These are phyloP conservation scores for Stenotaenia linearis DNA, from an alignment of 2,888 invertebrate genomes.

Conservation along the genomic window DNA sequence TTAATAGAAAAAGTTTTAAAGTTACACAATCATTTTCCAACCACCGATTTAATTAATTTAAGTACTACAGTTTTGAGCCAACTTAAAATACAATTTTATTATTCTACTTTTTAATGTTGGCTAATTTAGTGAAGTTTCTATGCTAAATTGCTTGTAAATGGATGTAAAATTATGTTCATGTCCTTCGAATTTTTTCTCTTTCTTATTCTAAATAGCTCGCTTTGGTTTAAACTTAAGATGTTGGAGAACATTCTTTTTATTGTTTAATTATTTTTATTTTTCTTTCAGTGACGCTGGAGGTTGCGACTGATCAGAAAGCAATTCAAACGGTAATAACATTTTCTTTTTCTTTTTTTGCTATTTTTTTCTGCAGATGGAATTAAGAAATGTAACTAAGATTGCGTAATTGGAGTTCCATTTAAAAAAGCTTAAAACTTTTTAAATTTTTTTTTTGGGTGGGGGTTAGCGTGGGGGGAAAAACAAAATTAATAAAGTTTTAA, in stretches of 20 bases:
- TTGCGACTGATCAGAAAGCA: not conserved
- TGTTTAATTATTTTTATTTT: not conserved
- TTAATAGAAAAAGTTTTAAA: not conserved
- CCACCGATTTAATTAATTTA: not conserved
- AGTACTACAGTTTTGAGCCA: not conserved
- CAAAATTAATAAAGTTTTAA: slow-evolving; percentile 6
- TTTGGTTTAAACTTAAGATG: not conserved
- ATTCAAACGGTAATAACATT: not conserved
- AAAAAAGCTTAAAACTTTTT: not conserved
- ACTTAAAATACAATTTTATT: not conserved
- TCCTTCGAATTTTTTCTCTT: not conserved
- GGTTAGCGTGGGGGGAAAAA: not conserved
- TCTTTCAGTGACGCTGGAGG: not conserved
- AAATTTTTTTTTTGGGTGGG: not conserved
- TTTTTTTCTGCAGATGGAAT: not conserved
- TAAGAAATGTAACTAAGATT: slow-evolving; percentile 17
- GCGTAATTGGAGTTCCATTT: slow-evolving; percentile 14
- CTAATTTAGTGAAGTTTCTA: not conserved
- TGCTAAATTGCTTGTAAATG: not conserved
- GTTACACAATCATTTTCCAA: not conserved
- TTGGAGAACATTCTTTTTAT: not conserved
- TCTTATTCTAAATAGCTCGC: not conserved
- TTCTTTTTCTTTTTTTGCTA: not conserved
- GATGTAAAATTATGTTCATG: not conserved
- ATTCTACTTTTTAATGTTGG: not conserved